Evolutionary conservation across 2,113 vertebrate species (phyloP), one percentile per base, ranked within the genome.

Genomic region (Hiodon alosoides): DNA sequence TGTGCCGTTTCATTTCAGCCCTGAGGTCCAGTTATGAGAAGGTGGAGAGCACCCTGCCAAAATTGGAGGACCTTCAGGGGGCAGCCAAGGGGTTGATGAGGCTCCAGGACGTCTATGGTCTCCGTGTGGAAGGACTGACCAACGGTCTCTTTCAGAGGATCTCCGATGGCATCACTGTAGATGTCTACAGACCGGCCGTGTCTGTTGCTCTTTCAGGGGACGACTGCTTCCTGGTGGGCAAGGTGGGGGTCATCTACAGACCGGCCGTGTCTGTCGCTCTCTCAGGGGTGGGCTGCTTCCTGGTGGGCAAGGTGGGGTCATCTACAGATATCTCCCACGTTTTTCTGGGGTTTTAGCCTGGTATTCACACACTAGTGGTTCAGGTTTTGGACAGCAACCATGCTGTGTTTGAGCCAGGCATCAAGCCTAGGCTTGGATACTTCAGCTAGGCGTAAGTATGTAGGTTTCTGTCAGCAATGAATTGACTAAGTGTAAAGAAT

Each of bases 161-260:
- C 2, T 76, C 85, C 0, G 54, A 83, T 61, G 76, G 86, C 0
- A 13, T 83, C 0, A 67, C 67, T 0, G 55, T 86, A 67, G 88
- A 93, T 9, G 76, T 96, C 54, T 94, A 92, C 86, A 89, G 68
- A 50, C 94, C 94, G 0, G 0, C 78, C 0, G 84, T 82, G n/a
- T 89, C 81, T 0, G 69, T 91, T 47, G 64, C 83, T 0, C 91
- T 98, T 77, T 94, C 96, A 0, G 96, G 93, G 0, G 95, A 97
- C 0, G 96, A 98, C 87, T 98, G 95, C 84, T 98, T 97, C 82
- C 91, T 94, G 0, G 88, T 98, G 60, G 96, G 96, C 78, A 98
- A 98, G 93, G 96, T 98, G 85, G 82, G 75, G 51, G 16, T 50
- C 10, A 78, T 96, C 54, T 94, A 92, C 86, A 89, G 69, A 47